Percentiles rank a stretch among this genome's conserved stretches.
phyloP scores from a whole-genome alignment of 2,113 vertebrate species.

The Ia io region DNA sequence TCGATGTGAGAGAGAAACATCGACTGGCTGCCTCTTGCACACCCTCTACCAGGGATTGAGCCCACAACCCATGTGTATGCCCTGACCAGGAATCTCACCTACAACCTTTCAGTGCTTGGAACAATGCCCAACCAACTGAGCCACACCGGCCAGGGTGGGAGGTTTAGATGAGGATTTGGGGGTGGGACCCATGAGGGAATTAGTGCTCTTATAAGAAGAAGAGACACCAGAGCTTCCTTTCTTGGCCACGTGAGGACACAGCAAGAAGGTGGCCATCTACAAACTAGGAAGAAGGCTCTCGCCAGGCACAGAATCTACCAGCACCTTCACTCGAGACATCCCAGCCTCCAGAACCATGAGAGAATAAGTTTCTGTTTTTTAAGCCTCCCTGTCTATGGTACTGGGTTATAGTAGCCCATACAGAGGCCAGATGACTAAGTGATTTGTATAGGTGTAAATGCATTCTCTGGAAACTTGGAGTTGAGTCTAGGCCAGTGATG shows the following conservation, averaged over 20 bases:
- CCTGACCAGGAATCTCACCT: neutral
- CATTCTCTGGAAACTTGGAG: neutral
- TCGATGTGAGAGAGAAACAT: neutral
- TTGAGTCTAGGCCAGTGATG: neutral
- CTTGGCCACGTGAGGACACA: neutral
- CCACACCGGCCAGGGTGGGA: neutral
- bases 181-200: neutral
- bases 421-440: neutral
- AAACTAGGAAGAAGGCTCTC: neutral
- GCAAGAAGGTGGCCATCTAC: neutral
- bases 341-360: neutral
- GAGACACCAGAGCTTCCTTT: neutral
- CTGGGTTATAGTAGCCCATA: neutral
- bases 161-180: neutral
- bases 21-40: neutral
- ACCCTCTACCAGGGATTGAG: neutral
- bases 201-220: neutral
- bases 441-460: neutral
- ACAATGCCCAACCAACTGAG: no score
- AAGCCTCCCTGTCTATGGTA: neutral
- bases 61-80: neutral
- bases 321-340: neutral
- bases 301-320: neutral
- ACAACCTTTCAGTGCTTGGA: neutral
- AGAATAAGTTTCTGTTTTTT: neutral